Conservation (phyloP, 1,140 invertebrate genomes). For the Trachymyrmex cornetzi region DNA sequence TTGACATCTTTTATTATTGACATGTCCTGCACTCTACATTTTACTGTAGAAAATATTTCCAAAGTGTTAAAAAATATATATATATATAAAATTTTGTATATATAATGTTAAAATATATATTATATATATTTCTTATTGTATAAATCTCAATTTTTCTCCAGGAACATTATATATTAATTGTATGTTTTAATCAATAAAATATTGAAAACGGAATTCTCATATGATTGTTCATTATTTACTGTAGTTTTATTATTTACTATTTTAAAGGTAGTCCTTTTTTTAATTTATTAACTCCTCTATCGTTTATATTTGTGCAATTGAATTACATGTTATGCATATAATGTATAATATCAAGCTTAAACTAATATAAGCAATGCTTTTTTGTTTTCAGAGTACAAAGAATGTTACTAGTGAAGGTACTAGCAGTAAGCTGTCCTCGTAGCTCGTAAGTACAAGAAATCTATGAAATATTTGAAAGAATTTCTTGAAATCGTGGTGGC, state of each 20-base stretch:
- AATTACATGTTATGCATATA: background rate
- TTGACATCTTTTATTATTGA: background rate
- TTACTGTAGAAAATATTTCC: background rate
- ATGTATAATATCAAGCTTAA: background rate
- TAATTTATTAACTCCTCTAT: background rate
- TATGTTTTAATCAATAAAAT: background rate
- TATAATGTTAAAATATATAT: background rate
- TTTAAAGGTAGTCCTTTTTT: background rate
- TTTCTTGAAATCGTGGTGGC: conserved; percentile 76
- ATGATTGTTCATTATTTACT: background rate
- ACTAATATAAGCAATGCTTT: conserved; percentile 7
- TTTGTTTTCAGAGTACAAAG: conserved; percentile 31
- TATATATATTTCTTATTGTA: background rate
- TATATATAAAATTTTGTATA: background rate
- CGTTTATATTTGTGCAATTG: background rate
- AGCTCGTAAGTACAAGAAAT: conserved; percentile 42
- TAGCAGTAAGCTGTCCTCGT: conserved; percentile 19
- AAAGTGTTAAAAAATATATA: background rate
- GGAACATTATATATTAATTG: background rate
- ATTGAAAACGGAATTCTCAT: background rate
- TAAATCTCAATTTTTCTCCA: background rate
- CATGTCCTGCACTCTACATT: conserved; percentile 32
- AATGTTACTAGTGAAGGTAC: background rate
- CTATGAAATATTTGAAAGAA: conserved; percentile 72
- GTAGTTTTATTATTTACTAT: background rate